Evolutionary conservation across 2,797 vertebrate species (phyloP), one percentile per base, ranked within the genome.

Genomic region (Sebastes hubbsi): DNA sequence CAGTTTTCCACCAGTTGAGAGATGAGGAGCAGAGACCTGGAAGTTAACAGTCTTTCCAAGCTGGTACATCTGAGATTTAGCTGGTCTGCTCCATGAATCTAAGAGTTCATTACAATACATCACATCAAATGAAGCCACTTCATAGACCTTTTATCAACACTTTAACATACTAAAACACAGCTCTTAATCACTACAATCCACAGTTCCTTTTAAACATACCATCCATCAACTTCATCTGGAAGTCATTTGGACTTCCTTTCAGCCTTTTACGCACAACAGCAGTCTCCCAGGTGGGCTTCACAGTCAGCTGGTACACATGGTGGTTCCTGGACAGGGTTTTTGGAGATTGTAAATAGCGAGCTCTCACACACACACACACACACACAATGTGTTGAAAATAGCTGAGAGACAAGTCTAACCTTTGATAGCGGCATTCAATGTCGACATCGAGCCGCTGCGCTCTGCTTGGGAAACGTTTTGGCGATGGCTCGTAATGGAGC

Each of bases 401-500:
- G 4, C 3, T 8, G 24, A 56, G 3, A 72, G 38, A 38, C 5
- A 2, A 54, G 13, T 24, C 76, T 22, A 63, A 96, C 95, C 95
- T 95, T 52, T 72, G 86, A 72, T 93, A 93, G 24, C 89, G 93
- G 22, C 95, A 96, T 58, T 95, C 89, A 14, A 96, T 87, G 65
- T 84, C 77, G 11, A 95, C 88, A 3, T 84, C 34, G 2, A 95
- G 1, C 22, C 24, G 70, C 11, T 84, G 83, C 5, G 87, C 72
- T 24, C 59, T 70, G 63, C 63, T 72, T 0, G 80, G 78, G 14
- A 83, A 72, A 8, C 86, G 78, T n/a, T 78, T 81, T 1, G 78
- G 27, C 2, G 86, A 91, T 0, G 95, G 91, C n/a, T 83, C 68
- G 24, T 94, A 95, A 25, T 72, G 91, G 18, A 96, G 94, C 65